Evolutionary conservation across 1,140 invertebrate genomes (phyloP).

Genomic region (Popillia japonica): DNA sequence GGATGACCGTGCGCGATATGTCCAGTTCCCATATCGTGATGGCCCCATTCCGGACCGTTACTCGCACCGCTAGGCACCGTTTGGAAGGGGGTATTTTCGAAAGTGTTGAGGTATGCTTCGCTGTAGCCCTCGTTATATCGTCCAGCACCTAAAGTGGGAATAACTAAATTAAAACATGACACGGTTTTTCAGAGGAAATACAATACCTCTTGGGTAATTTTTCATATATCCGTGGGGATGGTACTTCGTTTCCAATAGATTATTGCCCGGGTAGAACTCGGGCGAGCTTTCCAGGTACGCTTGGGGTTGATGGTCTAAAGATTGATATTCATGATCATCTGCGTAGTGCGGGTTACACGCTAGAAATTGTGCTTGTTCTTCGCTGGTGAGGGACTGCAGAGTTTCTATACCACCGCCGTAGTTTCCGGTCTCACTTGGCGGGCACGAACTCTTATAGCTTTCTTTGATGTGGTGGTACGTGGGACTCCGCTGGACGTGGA

Average conservation of each 20-base stretch:
- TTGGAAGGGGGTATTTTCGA: slow-evolving; percentile 80
- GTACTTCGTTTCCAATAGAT: slow-evolving; percentile 72
- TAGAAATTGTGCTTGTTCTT: slow-evolving; percentile 53
- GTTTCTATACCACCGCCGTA: slow-evolving; percentile 48
- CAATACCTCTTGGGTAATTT: slow-evolving; percentile 72
- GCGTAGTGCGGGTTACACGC: slow-evolving; percentile 63
- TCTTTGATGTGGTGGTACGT: slow-evolving; percentile 58
- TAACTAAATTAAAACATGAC: slow-evolving; percentile 40
- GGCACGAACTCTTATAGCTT: slow-evolving; percentile 56
- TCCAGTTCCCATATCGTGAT: slow-evolving; percentile 49
- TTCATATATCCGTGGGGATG: slow-evolving; percentile 72
- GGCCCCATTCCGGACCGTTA: slow-evolving; percentile 63
- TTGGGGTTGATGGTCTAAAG: slow-evolving; percentile 67
- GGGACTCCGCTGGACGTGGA: slow-evolving; percentile 56
- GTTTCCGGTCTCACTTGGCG: slow-evolving; percentile 50
- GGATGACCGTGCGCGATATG: slow-evolving; percentile 59
- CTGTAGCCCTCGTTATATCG: slow-evolving; percentile 74
- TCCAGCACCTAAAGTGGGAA: slow-evolving; percentile 59
- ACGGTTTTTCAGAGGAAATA: background rate
- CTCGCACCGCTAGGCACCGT: slow-evolving; percentile 78
- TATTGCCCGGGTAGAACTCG: slow-evolving; percentile 76
- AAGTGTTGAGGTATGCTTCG: slow-evolving; percentile 68
- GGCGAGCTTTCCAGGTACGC: slow-evolving; percentile 72
- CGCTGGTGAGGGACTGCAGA: slow-evolving; percentile 49
- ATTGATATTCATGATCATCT: slow-evolving; percentile 77